Conservation (phyloP, 2,797 vertebrate species). For the Menidia menidia region DNA sequence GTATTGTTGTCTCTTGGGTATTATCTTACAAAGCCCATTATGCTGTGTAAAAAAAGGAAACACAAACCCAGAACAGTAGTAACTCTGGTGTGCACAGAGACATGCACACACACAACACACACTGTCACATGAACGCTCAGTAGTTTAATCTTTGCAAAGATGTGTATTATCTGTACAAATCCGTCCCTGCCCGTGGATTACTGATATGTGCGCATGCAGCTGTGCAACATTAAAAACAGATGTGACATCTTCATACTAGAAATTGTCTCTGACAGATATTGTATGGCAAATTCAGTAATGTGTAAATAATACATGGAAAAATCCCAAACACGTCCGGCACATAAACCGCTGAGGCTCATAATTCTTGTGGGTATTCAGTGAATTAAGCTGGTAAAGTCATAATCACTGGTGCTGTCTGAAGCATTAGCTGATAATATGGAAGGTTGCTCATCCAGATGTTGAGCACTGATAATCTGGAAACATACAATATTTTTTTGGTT, state of each 20-base stretch:
- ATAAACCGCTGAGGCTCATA: conserved; percentile 46
- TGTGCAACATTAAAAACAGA: conserved; percentile 80
- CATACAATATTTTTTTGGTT: conserved; percentile 31
- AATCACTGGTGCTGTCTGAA: conserved; percentile 46
- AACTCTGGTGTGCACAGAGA: conserved; percentile 41
- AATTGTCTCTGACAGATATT: conserved; percentile 62
- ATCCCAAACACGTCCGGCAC: conserved; percentile 47
- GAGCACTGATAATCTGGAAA: conserved; percentile 27
- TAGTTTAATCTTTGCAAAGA: conserved; percentile 81
- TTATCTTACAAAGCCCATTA: conserved; percentile 86
- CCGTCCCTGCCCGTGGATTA: conserved; percentile 76
- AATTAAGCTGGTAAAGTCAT: conserved; percentile 41
- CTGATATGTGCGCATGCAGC: conserved; percentile 70
- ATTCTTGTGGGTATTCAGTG: conserved; percentile 52
- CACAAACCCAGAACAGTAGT: conserved; percentile 53
- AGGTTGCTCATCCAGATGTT: conserved; percentile 26
- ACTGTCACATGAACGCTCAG: conserved; percentile 35
- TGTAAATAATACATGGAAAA: conserved; percentile 63
- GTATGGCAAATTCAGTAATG: conserved; percentile 50
- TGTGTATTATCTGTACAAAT: conserved; percentile 81
- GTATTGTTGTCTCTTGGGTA: conserved; percentile 81
- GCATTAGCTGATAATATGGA: conserved; percentile 39
- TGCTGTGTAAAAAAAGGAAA: conserved; percentile 76
- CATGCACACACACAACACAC: conserved; percentile 35
- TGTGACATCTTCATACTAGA: conserved; percentile 70